Evolutionary conservation across 2,888 invertebrate genomes (phyloP).

Genomic region (Arctia plantaginis): DNA sequence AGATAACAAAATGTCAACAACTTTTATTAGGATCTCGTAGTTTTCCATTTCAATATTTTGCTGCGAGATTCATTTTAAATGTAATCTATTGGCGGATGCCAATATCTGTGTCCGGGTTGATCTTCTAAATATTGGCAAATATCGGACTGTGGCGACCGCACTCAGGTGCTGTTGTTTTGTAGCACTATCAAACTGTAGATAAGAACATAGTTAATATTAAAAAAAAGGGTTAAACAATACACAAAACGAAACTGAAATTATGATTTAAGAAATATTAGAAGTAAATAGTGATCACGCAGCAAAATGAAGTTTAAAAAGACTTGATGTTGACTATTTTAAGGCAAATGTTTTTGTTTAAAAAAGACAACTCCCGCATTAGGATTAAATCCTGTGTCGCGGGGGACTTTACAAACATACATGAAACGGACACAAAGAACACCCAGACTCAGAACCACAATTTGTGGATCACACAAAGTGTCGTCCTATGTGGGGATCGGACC

Average conservation of each 20-base stretch:
- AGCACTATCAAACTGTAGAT: slow-evolving; percentile 27
- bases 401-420: no score
- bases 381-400: no score
- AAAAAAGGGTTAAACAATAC: neutral
- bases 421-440: no score
- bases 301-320: neutral
- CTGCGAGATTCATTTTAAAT: slow-evolving; percentile 56
- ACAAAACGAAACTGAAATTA: no score
- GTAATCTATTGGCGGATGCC: slow-evolving; percentile 57
- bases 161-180: slow-evolving; percentile 42
- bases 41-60: slow-evolving; percentile 34
- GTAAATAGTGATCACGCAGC: neutral
- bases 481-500: no score
- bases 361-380: no score
- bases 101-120: slow-evolving; percentile 58
- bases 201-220: neutral
- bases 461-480: no score
- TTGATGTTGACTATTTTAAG: neutral
- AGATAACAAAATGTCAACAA: slow-evolving; percentile 14
- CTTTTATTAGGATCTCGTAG: slow-evolving; percentile 19
- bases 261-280: no score
- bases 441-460: no score
- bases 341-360: no score
- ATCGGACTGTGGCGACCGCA: slow-evolving; percentile 53
- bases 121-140: slow-evolving; percentile 69